These are phyloP conservation scores for Pseudomyrmex gracilis DNA, from an alignment of 1,140 invertebrate genomes.

Conservation along the genomic window DNA sequence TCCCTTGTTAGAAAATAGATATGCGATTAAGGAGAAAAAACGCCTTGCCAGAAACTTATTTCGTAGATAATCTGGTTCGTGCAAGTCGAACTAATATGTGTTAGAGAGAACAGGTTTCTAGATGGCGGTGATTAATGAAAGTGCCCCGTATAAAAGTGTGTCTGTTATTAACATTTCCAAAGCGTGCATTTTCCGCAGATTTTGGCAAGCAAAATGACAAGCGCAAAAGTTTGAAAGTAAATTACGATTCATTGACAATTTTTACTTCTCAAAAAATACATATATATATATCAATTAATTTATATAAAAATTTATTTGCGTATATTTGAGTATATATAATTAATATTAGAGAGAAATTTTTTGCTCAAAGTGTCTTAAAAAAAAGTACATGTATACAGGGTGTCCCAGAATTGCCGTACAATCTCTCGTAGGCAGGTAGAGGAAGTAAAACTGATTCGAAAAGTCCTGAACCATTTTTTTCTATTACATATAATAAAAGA, in stretches of 20 bases:
- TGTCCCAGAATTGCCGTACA: no score
- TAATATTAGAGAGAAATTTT: no score
- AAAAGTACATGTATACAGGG: no score
- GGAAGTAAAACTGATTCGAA: no score
- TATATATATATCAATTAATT: neutral
- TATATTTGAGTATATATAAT: no score
- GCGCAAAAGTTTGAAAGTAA: neutral
- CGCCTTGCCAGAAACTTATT: constrained; percentile 83
- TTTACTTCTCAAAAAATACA: neutral
- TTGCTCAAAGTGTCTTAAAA: no score
- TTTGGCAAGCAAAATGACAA: constrained; percentile 29
- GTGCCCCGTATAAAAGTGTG: neutral
- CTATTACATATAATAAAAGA: no score
- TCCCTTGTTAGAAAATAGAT: constrained; percentile 67
- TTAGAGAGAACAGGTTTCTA: constrained; percentile 30
- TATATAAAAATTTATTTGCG: no score
- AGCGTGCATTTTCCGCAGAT: constrained; percentile 12
- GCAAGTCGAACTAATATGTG: constrained; percentile 66
- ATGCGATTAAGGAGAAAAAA: constrained; percentile 68
- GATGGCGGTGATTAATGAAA: neutral
- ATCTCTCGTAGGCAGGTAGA: no score
- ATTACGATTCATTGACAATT: constrained; percentile 1
- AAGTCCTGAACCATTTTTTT: no score
- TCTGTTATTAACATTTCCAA: neutral
- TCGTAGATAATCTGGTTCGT: constrained; percentile 77